Percentiles rank a stretch among this genome's conserved stretches.
phyloP scores from a whole-genome alignment of 2,888 invertebrate genomes.

The Cephalotes varians region DNA sequence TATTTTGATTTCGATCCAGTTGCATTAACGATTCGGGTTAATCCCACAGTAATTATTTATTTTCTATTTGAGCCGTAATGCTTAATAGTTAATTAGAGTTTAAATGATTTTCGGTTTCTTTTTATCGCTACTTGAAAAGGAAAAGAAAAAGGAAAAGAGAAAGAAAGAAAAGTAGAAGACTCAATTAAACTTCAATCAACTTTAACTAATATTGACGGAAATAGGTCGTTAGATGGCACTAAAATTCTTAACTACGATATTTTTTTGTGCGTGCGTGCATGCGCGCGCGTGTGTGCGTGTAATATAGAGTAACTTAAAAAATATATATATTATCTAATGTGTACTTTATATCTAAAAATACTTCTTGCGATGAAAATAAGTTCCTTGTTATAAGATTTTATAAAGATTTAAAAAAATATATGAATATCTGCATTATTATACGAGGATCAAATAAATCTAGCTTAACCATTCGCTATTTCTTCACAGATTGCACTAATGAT shows the following conservation, averaged over 20 bases:
- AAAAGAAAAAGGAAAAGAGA: neutral
- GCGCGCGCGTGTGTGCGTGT: neutral
- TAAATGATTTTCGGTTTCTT: slow-evolving; percentile 19
- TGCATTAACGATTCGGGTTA: neutral
- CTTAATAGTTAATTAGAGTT: slow-evolving; percentile 24
- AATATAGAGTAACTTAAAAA: too few relatives aligned
- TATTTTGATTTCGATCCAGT: neutral
- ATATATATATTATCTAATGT: too few relatives aligned
- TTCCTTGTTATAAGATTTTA: neutral
- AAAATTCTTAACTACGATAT: neutral
- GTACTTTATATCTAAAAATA: neutral
- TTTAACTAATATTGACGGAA: slow-evolving; percentile 36
- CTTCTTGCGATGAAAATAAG: neutral
- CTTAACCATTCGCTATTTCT: neutral
- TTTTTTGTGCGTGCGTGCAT: neutral
- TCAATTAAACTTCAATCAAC: slow-evolving; percentile 45
- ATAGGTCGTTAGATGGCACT: neutral
- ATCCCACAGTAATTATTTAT: neutral
- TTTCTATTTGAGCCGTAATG: neutral
- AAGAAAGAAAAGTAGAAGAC: neutral
- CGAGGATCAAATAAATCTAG: neutral
- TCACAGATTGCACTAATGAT: neutral
- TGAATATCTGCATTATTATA: neutral
- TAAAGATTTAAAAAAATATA: neutral
- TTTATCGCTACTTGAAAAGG: neutral